Percentiles rank a stretch among this genome's conserved stretches.
These are phyloP conservation scores for Orycteropus afer DNA, from an alignment of 2,113 vertebrate genomes.

Conservation along the genomic window DNA sequence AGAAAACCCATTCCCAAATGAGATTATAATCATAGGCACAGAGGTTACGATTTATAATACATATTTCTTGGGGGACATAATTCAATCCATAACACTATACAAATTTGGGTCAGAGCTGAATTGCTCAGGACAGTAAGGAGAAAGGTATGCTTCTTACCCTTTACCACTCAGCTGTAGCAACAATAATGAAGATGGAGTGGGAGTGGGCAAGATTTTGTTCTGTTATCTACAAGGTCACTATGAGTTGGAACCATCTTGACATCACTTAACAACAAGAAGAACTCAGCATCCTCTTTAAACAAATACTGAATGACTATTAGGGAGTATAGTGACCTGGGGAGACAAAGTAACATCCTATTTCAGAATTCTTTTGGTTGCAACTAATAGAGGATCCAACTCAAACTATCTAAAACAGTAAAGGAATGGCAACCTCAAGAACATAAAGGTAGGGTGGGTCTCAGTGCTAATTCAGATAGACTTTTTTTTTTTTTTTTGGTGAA, in stretches of 20 bases:
- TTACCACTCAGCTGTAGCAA: background rate
- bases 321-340: background rate
- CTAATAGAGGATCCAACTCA: background rate
- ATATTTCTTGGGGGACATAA: too few relatives aligned
- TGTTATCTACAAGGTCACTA: too few relatives aligned
- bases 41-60: too few relatives aligned
- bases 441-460: background rate
- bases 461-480: too few relatives aligned
- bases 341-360: background rate
- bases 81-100: background rate
- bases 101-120: background rate
- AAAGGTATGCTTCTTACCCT: background rate
- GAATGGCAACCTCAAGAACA: background rate
- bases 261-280: too few relatives aligned
- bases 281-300: conserved; percentile 18
- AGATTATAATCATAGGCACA: too few relatives aligned
- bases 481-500: background rate
- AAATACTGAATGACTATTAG: background rate
- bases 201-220: too few relatives aligned
- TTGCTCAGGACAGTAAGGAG: background rate
- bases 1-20: too few relatives aligned
- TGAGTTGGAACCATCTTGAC: too few relatives aligned
- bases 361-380: background rate
- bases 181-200: too few relatives aligned
- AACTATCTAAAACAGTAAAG: background rate